Base-by-base conservation (phyloP, 2,113 vertebrate species). In the Poecile atricapillus region DNA sequence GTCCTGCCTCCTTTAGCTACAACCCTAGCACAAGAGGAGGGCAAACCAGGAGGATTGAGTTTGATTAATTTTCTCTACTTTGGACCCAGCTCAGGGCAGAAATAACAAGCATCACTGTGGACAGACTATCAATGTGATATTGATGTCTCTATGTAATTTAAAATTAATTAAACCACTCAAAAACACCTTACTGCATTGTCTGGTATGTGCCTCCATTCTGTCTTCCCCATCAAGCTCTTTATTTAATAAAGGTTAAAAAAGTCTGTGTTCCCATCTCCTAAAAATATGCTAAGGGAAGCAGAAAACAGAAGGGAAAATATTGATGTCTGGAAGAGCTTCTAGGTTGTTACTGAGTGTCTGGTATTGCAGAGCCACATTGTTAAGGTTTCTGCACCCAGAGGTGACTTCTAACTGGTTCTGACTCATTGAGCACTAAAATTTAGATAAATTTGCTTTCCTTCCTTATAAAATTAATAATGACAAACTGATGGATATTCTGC, bases 401-500 rank as follows among this genome's bases (percentile, higher is more conserved):
- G 67, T 94, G 73, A 93, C 55, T 84, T 89, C 55, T 90, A 89
- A 87, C 46, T 64, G 59, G 25, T 93, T 93, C 65, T 94, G 75
- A 83, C 47, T 83, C 83, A 83, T 6, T 88, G 37, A 92, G 27
- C 59, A 50, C 46, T 19, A 50, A 78, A 89, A 90, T 94, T 56
- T 47, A 92, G 82, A 68, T 35, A 92, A 46, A 85, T 92, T 97
- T 90, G 33, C n/a, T 94, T 87, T 55, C 44, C 35, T 76, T 87
- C 60, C 70, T 81, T 19, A 24, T 74, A 75, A 65, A 90, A 79
- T 87, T 92, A 89, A 49, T 91, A 77, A 86, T n/a, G 44, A 56
- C 44, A 92, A 65, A 92, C 44, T 81, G 78, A 58, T 59, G n/a
- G 10, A 10, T 89, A 52, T 73, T 69, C 56, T 81, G 41, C 44